These are phyloP conservation scores for Trematomus bernacchii DNA, from an alignment of 2,797 vertebrate species.

Conservation along the genomic window DNA sequence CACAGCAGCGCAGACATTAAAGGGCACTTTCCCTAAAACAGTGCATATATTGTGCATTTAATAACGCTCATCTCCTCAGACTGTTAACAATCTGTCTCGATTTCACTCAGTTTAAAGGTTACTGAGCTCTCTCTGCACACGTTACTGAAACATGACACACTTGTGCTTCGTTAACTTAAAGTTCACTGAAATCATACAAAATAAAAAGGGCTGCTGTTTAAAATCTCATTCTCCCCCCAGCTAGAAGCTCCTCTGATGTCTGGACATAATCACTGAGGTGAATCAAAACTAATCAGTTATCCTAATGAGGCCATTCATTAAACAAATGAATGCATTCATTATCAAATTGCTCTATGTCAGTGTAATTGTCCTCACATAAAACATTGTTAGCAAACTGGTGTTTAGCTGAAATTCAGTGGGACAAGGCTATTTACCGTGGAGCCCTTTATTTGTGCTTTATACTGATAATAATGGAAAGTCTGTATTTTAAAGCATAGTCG, in stretches of 20 bases:
- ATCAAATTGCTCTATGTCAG: constrained; percentile 43
- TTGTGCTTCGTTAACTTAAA: constrained; percentile 7
- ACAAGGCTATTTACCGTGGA: not conserved
- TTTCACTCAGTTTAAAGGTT: constrained; percentile 34
- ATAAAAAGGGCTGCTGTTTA: not conserved
- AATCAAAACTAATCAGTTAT: constrained; percentile 45
- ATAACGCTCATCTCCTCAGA: constrained; percentile 45
- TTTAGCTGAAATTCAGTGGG: constrained; percentile 4
- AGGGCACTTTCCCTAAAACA: constrained; percentile 55
- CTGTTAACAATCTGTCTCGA: constrained; percentile 35
- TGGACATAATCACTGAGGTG: constrained; percentile 14
- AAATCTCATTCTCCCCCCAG: constrained; percentile 6
- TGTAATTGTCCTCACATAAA: constrained; percentile 28
- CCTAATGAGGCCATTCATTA: constrained; percentile 59
- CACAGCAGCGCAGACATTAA: constrained; percentile 52
- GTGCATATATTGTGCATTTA: constrained; percentile 38
- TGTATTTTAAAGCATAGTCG: not conserved
- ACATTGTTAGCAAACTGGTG: constrained; percentile 20
- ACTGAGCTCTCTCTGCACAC: not conserved
- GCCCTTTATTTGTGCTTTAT: not conserved
- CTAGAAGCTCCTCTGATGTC: constrained; percentile 8
- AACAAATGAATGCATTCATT: constrained; percentile 53
- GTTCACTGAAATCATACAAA: constrained; percentile 7
- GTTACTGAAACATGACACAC: constrained; percentile 19
- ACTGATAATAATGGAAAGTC: not conserved